Percentiles rank a stretch among this genome's conserved stretches.
Conservation (phyloP, 1,140 invertebrate species). For the Drosophila aff. region DNA sequence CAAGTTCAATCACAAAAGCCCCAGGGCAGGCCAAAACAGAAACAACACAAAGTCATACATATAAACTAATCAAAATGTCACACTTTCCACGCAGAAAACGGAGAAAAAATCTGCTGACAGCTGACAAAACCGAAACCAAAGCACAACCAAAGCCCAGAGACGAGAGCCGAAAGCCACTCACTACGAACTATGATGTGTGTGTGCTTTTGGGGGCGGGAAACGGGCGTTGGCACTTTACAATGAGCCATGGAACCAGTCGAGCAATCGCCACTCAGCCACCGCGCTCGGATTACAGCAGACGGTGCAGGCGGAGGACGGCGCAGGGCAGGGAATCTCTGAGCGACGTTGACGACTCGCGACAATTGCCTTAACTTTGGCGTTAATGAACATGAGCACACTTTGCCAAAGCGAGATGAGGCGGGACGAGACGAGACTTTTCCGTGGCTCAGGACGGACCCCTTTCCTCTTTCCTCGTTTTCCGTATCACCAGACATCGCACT, state of each 20-base stretch:
- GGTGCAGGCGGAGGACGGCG: conserved; percentile 10
- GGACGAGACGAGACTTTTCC: conserved; percentile 49
- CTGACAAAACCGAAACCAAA: conserved; percentile 73
- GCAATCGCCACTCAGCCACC: conserved; percentile 49
- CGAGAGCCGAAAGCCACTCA: conserved; percentile 27
- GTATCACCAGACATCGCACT: conserved; percentile 17
- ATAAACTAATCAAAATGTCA: conserved; percentile 81
- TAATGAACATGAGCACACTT: conserved; percentile 84
- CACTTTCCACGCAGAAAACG: conserved; percentile 73
- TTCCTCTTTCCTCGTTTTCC: neutral
- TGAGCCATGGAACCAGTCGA: conserved; percentile 68
- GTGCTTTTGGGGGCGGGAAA: conserved; percentile 3
- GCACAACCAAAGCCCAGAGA: conserved; percentile 18
- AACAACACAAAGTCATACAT: conserved; percentile 16
- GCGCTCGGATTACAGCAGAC: conserved; percentile 67
- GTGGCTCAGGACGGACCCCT: conserved; percentile 26
- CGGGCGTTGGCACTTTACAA: conserved; percentile 57
- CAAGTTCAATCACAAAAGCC: conserved; percentile 75
- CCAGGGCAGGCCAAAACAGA: conserved; percentile 19
- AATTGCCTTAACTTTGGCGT: conserved; percentile 83
- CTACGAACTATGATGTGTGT: conserved; percentile 17
- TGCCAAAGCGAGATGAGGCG: conserved; percentile 52
- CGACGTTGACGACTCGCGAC: conserved; percentile 61
- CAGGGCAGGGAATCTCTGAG: conserved; percentile 29
- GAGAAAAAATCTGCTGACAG: conserved; percentile 73